Evolutionary conservation across 2,888 invertebrate genomes (phyloP).

Genomic region (Hemithea aestivaria): DNA sequence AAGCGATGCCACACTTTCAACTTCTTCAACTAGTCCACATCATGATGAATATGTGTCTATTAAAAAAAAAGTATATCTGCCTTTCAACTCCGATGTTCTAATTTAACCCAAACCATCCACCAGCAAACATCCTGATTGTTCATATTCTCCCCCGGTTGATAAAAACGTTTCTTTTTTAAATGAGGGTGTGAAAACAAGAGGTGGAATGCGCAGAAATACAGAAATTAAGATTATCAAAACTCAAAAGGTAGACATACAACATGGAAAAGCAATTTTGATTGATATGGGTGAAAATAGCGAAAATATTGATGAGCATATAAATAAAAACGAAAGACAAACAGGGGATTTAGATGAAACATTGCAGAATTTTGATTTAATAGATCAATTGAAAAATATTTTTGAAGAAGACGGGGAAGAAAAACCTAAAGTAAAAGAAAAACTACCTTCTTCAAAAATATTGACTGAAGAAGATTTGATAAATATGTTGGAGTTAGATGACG

Average conservation of each 20-base stretch:
- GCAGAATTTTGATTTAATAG: constrained; percentile 8
- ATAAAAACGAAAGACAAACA: not conserved
- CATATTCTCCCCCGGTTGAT: constrained; percentile 8
- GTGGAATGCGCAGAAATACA: constrained; percentile 5
- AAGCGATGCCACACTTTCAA: constrained; percentile 2
- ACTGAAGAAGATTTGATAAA: constrained; percentile 20
- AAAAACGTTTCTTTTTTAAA: constrained; percentile 6
- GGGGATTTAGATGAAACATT: constrained; percentile 1
- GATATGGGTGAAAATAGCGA: constrained; percentile 14
- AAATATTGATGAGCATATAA: constrained; percentile 6
- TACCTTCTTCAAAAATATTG: constrained; percentile 6
- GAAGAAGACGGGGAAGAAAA: constrained; percentile 15
- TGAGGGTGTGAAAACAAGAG: constrained; percentile 8
- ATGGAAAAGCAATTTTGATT: constrained; percentile 16
- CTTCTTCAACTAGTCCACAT: constrained; percentile 4
- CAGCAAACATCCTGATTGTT: constrained; percentile 11
- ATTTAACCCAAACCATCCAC: constrained; percentile 18
- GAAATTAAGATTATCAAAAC: constrained; percentile 17
- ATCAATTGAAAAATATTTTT: constrained; percentile 21
- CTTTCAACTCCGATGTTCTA: constrained; percentile 6
- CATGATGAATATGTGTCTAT: constrained; percentile 1
- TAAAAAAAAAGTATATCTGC: constrained; percentile 6
- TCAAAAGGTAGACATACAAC: constrained; percentile 14
- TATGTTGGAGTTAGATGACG: constrained; percentile 18
- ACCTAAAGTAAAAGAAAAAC: constrained; percentile 10